Evolutionary conservation across 2,888 invertebrate species (phyloP), one percentile per base, ranked within the genome.

Genomic region (Anorthoa munda): DNA sequence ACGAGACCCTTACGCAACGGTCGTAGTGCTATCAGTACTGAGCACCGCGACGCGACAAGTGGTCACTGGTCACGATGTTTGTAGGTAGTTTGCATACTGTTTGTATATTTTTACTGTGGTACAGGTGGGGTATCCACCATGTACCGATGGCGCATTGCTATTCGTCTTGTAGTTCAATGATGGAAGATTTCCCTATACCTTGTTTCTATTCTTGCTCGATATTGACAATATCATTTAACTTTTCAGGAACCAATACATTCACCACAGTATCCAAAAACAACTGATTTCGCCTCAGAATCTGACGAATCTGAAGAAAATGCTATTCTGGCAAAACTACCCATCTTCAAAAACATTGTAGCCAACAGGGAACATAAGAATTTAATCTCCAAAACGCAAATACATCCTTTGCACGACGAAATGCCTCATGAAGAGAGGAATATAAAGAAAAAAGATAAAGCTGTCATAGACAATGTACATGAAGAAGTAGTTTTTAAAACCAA

Each of bases 381-480:
- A 0, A 85, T 92, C 12, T 86, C 90, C 0, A 95, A 96, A 81
- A 92, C 93, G 0, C 96, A 96, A 75, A 82, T 94, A 2, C 95
- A 95, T 71, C 96, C 96, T 0, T 1, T 94, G 1, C 95, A 96
- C 55, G 96, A 96, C 1, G 85, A 89, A 0, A 85, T 93, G 0
- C 86, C 91, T 9, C 96, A 96, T 26, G 86, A 86, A 9, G 93
- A 95, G 5, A 91, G 92, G 21, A 95, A 91, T 74, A 96, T 94
- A 0, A 95, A 94, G 70, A 96, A 96, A 75, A 96, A 96, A 84
- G 95, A 96, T 45, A 92, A 94, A 75, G 91, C 95, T 0, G 90
- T 90, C 55, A 73, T 90, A 0, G 85, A 83, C 2, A 51, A 1
- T 4, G 12, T 21, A 11, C 9, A 67, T 0, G 76, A 75, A 12